Percentiles rank a stretch among this genome's conserved stretches.
Conservation (phyloP, 2,797 vertebrate genomes). For the Mus caroli region DNA sequence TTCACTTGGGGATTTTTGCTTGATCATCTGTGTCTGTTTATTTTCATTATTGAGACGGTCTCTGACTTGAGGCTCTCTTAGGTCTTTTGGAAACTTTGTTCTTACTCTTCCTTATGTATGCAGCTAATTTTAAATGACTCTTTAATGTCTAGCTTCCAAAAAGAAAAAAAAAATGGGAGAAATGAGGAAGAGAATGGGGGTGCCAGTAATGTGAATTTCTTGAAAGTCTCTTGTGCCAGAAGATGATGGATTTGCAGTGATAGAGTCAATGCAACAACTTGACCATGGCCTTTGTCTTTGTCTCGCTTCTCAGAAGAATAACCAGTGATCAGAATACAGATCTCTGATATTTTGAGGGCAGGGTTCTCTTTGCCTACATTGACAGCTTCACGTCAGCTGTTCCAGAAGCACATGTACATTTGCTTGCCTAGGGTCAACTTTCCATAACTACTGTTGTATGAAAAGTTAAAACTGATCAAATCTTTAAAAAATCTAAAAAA, state of each 20-base stretch:
- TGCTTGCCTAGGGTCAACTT: background rate
- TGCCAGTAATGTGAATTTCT: background rate
- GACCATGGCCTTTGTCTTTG: background rate
- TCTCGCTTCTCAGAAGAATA: background rate
- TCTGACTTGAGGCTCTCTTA: background rate
- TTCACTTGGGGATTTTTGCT: background rate
- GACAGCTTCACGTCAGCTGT: background rate
- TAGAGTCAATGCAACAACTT: background rate
- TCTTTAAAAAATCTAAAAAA: background rate
- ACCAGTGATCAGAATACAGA: background rate
- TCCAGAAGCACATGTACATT: background rate
- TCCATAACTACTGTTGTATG: background rate
- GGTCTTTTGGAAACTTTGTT: background rate
- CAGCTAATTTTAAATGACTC: background rate
- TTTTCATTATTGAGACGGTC: background rate
- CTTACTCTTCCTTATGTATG: background rate
- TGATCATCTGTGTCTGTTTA: constrained; percentile 1
- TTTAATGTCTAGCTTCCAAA: background rate
- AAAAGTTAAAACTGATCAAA: background rate
- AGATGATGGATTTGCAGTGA: background rate
- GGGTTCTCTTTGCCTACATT: background rate
- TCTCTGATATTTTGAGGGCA: background rate
- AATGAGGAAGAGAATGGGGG: background rate
- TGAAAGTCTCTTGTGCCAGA: background rate
- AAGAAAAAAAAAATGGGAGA: too few species aligned